These are phyloP conservation scores for Rhingia rostrata DNA, from an alignment of 2,888 invertebrate genomes.

Conservation along the genomic window DNA sequence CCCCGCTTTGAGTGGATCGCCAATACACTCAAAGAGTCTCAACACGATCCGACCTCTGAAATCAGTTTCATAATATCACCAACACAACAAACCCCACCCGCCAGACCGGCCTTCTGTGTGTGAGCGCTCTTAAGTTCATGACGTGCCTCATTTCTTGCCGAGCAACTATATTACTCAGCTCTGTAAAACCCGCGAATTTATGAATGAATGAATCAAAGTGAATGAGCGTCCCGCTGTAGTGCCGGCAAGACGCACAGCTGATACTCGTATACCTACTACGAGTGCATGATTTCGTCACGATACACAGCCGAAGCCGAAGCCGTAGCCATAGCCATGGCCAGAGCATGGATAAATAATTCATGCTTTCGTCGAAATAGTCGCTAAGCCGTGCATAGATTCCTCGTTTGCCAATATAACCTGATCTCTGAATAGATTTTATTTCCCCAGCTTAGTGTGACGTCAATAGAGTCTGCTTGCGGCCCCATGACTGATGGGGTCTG, in stretches of 20 bases:
- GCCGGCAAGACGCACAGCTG: conserved; percentile 46
- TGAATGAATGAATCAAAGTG: conserved; percentile 55
- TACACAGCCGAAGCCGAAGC: neutral
- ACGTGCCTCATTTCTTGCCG: conserved; percentile 11
- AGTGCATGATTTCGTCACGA: conserved; percentile 26
- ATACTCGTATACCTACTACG: conserved; percentile 4
- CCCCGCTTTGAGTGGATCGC: conserved; percentile 12
- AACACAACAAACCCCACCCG: neutral
- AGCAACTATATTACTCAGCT: conserved; percentile 51
- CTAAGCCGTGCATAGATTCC: neutral
- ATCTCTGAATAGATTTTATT: neutral
- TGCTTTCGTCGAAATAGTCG: conserved; percentile 15
- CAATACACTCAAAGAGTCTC: conserved; percentile 30
- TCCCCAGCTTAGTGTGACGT: conserved; percentile 22
- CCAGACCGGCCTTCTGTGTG: conserved; percentile 22
- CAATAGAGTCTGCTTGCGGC: neutral
- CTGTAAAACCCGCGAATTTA: conserved; percentile 51
- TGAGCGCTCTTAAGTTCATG: conserved; percentile 6
- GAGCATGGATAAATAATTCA: conserved; percentile 13
- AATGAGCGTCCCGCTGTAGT: conserved; percentile 6
- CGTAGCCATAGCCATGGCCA: neutral
- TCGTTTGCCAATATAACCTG: neutral
- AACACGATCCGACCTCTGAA: neutral
- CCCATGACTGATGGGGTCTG: neutral
- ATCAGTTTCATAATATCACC: conserved; percentile 7